Conservation (phyloP, 2,797 vertebrate species). For the Karalla daura region DNA sequence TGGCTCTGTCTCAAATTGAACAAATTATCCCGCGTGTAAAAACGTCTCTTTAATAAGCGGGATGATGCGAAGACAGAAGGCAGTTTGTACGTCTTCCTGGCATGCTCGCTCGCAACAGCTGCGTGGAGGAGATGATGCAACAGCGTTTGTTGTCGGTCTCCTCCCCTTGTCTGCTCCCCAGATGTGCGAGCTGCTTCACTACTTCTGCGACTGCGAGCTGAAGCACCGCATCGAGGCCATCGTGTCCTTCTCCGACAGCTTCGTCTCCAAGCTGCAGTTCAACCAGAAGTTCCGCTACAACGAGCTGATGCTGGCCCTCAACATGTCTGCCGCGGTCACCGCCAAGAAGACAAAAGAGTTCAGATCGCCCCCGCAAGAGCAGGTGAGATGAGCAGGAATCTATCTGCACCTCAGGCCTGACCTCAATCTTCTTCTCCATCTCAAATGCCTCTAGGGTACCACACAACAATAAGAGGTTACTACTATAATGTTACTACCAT, state of each 20-base stretch:
- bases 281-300: constrained; percentile 99
- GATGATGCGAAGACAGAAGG: constrained; percentile 20
- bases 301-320: constrained; percentile 97
- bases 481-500: no score
- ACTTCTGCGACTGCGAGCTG: constrained; percentile 98
- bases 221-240: constrained; percentile 98
- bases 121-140: constrained; percentile 12
- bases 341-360: constrained; percentile 98
- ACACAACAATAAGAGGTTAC: no score
- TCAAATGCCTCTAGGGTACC: no score
- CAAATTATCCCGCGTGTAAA: constrained; percentile 35
- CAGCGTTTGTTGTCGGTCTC: not conserved
- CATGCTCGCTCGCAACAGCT: constrained; percentile 2
- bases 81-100: constrained; percentile 21
- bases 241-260: constrained; percentile 95
- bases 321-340: constrained; percentile 98
- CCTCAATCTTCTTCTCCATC: no score
- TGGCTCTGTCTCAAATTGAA: constrained; percentile 20
- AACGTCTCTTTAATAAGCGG: constrained; percentile 45
- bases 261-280: constrained; percentile 94
- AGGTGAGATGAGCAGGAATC: constrained; percentile 88
- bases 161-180: constrained; percentile 63
- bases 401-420: no score
- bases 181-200: constrained; percentile 99
- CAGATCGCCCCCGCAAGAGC: constrained; percentile 97